These are phyloP conservation scores for Dryadula phaetusa DNA, from an alignment of 2,888 invertebrate genomes.

Conservation along the genomic window DNA sequence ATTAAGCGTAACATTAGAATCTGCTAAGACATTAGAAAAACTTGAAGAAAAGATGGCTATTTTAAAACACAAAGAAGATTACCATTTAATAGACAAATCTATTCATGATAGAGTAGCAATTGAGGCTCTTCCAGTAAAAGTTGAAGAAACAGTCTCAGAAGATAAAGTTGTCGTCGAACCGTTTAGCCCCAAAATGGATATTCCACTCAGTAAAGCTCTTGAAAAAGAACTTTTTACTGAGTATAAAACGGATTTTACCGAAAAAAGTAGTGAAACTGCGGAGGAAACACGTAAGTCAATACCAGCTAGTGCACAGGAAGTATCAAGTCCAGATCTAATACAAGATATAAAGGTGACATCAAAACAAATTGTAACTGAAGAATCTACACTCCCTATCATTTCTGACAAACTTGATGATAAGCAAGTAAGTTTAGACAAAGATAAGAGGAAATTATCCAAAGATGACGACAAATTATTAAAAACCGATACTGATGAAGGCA, in stretches of 20 bases:
- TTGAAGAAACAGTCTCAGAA: conserved; percentile 32
- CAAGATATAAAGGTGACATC: conserved; percentile 38
- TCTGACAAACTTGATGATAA: conserved; percentile 72
- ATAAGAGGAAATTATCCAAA: conserved; percentile 48
- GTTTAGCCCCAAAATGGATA: conserved; percentile 54
- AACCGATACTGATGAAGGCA: conserved; percentile 40
- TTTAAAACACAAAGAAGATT: conserved; percentile 64
- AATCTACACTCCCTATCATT: conserved; percentile 48
- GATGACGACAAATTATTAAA: conserved; percentile 38
- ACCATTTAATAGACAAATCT: conserved; percentile 21
- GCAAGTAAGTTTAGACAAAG: conserved; percentile 73
- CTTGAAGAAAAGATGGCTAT: conserved; percentile 76
- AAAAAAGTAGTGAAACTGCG: conserved; percentile 8
- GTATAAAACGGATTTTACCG: conserved; percentile 43
- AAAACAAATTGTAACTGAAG: conserved; percentile 24
- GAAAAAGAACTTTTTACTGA: conserved; percentile 61
- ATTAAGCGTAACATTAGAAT: conserved; percentile 64
- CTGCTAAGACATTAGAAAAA: conserved; percentile 76
- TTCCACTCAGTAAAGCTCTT: conserved; percentile 59
- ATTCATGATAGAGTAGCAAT: conserved; percentile 33
- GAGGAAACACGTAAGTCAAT: conserved; percentile 1
- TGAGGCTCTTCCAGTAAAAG: not conserved
- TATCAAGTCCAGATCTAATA: conserved; percentile 46
- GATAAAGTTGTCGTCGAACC: conserved; percentile 55
- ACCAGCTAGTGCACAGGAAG: conserved; percentile 35